These are phyloP conservation scores for Graptemys geographica DNA, from an alignment of 2,797 vertebrate species.

Conservation along the genomic window DNA sequence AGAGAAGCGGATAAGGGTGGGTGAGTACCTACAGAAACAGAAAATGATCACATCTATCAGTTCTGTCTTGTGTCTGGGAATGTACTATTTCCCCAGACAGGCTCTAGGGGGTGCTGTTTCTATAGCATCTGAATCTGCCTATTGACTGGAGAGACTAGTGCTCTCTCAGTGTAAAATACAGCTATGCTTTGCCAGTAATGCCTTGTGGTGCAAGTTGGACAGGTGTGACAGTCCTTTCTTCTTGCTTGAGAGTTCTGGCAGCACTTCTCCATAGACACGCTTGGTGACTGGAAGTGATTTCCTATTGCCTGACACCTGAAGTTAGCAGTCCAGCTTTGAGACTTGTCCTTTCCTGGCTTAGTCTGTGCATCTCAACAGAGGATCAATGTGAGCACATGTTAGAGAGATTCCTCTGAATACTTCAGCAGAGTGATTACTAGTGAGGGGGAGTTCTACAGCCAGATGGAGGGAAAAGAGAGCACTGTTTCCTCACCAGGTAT, in stretches of 20 bases:
- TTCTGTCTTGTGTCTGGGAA: background rate
- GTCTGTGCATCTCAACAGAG: background rate
- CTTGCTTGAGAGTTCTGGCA: background rate
- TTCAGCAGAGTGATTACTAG: background rate
- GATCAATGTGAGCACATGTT: background rate
- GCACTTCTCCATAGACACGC: background rate
- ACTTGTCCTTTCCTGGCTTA: background rate
- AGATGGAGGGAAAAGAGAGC: background rate
- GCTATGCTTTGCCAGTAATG: background rate
- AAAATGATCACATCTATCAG: background rate
- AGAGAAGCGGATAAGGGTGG: background rate
- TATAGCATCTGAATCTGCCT: background rate
- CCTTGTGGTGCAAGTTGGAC: background rate
- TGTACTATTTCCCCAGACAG: background rate
- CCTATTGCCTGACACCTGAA: background rate
- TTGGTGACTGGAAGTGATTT: background rate
- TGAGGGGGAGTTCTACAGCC: background rate
- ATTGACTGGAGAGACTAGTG: background rate
- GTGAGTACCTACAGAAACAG: background rate
- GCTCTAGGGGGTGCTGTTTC: background rate
- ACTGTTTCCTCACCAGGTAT: background rate
- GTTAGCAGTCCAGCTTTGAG: background rate
- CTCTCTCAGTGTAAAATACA: background rate
- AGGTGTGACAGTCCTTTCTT: background rate
- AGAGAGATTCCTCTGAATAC: background rate